These are phyloP conservation scores for Chirona hameri DNA, from an alignment of 2,888 invertebrate species.

Conservation along the genomic window DNA sequence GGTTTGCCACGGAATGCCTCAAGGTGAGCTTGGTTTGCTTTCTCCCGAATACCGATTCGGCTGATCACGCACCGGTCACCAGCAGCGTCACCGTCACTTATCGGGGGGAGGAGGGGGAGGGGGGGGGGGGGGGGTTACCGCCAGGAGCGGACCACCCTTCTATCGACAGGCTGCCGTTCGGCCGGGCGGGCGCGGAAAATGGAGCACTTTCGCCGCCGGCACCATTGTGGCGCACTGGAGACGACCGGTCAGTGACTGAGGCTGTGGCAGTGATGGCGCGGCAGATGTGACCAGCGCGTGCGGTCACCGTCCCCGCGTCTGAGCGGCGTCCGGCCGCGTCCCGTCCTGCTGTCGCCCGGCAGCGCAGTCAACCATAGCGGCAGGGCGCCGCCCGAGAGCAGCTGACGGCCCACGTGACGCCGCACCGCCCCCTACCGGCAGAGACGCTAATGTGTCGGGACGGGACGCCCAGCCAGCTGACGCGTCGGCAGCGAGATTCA, in stretches of 20 bases:
- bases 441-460: background rate
- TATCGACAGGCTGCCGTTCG: too few species aligned
- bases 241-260: background rate
- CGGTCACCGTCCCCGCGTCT: background rate
- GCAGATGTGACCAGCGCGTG: background rate
- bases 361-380: conserved; percentile 1
- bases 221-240: background rate
- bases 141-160: too few species aligned
- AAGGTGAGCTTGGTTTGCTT: too few species aligned
- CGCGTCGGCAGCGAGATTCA: background rate
- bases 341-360: background rate
- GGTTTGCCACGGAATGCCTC: too few species aligned
- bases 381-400: too few species aligned
- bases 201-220: background rate
- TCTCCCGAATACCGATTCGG: too few species aligned
- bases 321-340: background rate
- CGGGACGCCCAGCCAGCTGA: background rate
- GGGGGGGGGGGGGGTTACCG: too few species aligned
- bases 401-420: background rate
- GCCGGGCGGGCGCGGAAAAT: background rate
- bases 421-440: background rate
- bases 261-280: background rate
- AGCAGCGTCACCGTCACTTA: too few species aligned
- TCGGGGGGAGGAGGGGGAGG: too few species aligned
- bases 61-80: too few species aligned